phyloP scores from a whole-genome alignment of 1,140 invertebrate genomes.

The Neodiprion pinetum region DNA sequence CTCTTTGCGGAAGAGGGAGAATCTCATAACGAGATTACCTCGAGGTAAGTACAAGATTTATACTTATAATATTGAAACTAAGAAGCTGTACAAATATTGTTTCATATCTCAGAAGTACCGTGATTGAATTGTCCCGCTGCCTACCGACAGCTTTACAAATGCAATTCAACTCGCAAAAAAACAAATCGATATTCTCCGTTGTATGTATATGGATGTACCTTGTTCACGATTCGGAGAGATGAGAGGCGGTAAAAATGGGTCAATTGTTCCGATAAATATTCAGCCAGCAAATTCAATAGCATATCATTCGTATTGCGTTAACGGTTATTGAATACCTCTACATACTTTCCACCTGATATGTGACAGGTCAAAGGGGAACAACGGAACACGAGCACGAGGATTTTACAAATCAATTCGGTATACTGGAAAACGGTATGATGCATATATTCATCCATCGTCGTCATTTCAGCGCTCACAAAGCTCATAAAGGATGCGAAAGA shows the following conservation, averaged over 20 bases:
- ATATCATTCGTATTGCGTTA: neutral
- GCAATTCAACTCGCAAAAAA: neutral
- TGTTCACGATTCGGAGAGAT: neutral
- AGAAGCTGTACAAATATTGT: neutral
- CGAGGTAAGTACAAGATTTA: neutral
- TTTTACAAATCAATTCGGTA: too few species aligned
- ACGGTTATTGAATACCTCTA: too few species aligned
- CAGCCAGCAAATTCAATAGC: neutral
- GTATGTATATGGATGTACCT: neutral
- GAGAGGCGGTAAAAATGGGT: neutral
- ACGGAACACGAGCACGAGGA: too few species aligned
- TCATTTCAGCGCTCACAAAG: too few species aligned
- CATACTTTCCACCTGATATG: too few species aligned
- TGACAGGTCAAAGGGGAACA: too few species aligned
- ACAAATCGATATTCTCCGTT: neutral
- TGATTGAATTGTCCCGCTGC: neutral
- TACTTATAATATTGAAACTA: neutral
- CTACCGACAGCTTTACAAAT: neutral
- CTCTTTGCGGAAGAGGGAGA: too few species aligned
- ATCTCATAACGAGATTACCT: too few species aligned
- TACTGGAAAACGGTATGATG: too few species aligned
- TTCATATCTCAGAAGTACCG: neutral
- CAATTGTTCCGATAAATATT: slow-evolving; percentile 8
- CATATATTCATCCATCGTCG: too few species aligned
- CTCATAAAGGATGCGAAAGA: too few species aligned